These are phyloP conservation scores for Dryobotodes eremita DNA, from an alignment of 2,888 invertebrate species.

Conservation along the genomic window DNA sequence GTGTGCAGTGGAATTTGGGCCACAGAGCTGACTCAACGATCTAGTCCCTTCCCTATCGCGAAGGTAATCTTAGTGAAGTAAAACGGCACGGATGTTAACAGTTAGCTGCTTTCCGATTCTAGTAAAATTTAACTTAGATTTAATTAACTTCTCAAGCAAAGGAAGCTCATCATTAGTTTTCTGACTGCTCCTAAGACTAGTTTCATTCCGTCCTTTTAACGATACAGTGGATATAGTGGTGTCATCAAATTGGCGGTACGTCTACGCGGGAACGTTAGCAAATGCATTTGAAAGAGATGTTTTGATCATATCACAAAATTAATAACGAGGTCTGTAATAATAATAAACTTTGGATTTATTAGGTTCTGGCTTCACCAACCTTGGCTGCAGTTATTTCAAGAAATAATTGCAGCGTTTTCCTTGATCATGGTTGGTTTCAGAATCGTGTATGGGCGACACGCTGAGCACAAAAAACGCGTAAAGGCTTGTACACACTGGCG, in stretches of 20 bases:
- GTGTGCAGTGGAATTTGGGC: slow-evolving; percentile 88
- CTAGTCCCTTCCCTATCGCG: slow-evolving; percentile 86
- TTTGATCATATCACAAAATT: neutral
- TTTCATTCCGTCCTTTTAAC: neutral
- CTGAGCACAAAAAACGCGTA: slow-evolving; percentile 23
- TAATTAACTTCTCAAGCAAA: slow-evolving; percentile 43
- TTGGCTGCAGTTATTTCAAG: too few species aligned
- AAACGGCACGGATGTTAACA: slow-evolving; percentile 63
- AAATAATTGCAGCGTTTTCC: slow-evolving; percentile 3
- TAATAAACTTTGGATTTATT: neutral
- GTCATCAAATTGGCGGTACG: neutral
- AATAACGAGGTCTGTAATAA: neutral
- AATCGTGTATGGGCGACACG: neutral
- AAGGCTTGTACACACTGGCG: too few species aligned
- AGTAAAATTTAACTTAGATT: slow-evolving; percentile 46
- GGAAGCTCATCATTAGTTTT: slow-evolving; percentile 38
- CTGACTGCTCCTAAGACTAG: neutral
- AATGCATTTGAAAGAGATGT: neutral
- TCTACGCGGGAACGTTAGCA: neutral
- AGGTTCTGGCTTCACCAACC: neutral
- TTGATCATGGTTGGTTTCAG: slow-evolving; percentile 9
- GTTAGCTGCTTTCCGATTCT: slow-evolving; percentile 60
- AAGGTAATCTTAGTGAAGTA: slow-evolving; percentile 76
- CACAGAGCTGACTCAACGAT: slow-evolving; percentile 89
- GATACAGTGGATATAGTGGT: neutral